A percentile compares a stretch with the other conserved stretches of the same genome.
phyloP scores from a whole-genome alignment of 2,797 vertebrate genomes.

The Gephyroberyx darwinii region DNA sequence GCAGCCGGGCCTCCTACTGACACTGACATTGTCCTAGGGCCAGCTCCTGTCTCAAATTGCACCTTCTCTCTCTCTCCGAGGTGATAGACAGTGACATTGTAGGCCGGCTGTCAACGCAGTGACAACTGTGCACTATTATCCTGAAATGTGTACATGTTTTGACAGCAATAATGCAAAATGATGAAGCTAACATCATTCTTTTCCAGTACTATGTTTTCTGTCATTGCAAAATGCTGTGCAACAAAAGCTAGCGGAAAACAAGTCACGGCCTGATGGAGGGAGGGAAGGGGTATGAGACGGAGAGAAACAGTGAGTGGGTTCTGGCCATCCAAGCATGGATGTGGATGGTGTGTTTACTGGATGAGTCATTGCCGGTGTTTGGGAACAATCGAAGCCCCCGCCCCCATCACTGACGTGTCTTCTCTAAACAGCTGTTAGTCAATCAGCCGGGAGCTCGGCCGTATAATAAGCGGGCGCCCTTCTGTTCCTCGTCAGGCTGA shows the following conservation, averaged over 20 bases:
- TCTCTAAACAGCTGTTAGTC: slow-evolving; percentile 43
- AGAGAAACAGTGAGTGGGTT: slow-evolving; percentile 7
- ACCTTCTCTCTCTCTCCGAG: slow-evolving; percentile 36
- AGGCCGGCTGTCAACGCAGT: slow-evolving; percentile 14
- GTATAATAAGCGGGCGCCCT: slow-evolving; percentile 37
- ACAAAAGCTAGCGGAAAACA: not conserved
- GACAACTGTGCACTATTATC: slow-evolving; percentile 5
- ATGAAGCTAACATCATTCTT: not conserved
- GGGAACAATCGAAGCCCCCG: slow-evolving; percentile 41
- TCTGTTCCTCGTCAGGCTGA: slow-evolving; percentile 53
- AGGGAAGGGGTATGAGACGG: not conserved
- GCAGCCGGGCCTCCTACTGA: slow-evolving; percentile 40
- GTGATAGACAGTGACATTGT: not conserved
- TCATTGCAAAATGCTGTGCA: not conserved
- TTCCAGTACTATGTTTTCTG: not conserved
- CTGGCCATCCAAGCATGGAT: slow-evolving; percentile 7
- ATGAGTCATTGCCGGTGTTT: slow-evolving; percentile 53
- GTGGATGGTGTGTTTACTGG: slow-evolving; percentile 22
- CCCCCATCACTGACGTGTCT: slow-evolving; percentile 44
- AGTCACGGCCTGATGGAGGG: not conserved
- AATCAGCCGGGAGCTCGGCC: slow-evolving; percentile 35
- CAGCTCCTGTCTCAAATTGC: slow-evolving; percentile 59
- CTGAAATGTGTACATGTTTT: not conserved
- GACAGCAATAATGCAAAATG: not conserved
- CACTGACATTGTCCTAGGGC: slow-evolving; percentile 54